Evolutionary conservation across 2,797 vertebrate species (phyloP), one percentile per base, ranked within the genome.

Genomic region (Amblyraja radiata): DNA sequence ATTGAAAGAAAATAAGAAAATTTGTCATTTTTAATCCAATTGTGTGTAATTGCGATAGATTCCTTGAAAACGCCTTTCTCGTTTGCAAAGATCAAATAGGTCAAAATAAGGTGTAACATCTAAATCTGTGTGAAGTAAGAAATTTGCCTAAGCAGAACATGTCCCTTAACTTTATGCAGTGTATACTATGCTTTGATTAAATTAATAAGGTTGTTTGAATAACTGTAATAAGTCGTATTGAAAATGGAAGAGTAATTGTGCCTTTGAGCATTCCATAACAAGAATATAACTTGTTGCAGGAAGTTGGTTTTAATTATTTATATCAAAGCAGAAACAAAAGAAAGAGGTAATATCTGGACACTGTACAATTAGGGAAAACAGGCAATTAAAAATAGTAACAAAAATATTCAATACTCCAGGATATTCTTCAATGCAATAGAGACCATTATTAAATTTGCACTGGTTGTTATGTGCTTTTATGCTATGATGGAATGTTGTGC

Each of bases 401-500:
- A 65, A 86, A 8, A 6, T 1, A 65, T 86, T 28, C 63, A 86
- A 86, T 61, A 28, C 83, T 32, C 28, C 28, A 63, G 28, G 28
- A 58, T 86, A 63, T 63, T 86, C 25, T 61, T 86, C 83, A 63
- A 86, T 63, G 5, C 32, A n/a, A 86, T 63, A 14, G 58, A 65
- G 14, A n/a, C 83, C 83, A 86, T 65, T 84, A 84, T 84, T 86
- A 86, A 86, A 86, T 63, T 6, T 32, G n/a, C 28, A 86, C 58
- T 86, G 61, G 63, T 86, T 11, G 11, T 63, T 14, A 16, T 63
- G n/a, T 65, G 32, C 13, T 65, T 63, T 80, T 23, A 54, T 83
- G 80, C 54, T 46, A 21, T 83, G 8, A 18, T 65, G 61, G 58
- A 86, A 86, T 86, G 16, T 32, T 63, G 6, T 86, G 14, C 83